Evolutionary conservation across 2,113 vertebrate species (phyloP), one percentile per base, ranked within the genome.

Genomic region (Plecotus auritus): DNA sequence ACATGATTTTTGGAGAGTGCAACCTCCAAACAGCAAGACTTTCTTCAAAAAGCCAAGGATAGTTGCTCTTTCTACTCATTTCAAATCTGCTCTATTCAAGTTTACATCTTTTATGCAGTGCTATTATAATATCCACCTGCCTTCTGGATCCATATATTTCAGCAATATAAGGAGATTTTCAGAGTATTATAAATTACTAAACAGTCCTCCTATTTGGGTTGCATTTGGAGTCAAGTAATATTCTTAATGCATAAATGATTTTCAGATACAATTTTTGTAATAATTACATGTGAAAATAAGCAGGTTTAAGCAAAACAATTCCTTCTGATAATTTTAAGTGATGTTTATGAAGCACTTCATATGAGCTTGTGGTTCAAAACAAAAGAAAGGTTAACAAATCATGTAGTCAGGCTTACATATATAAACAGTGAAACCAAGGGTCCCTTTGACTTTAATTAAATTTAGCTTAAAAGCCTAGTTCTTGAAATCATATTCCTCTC

Each of bases 41-140:
- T 96, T 37, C 93, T 97, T 95, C 94, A 90, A 96, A 96, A 97
- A 95, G 70, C 70, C 88, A 95, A 59, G 88, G 95, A 95, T 97
- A 94, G 86, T 32, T 91, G 49, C 32, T 96, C 94, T 94, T 96
- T 47, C 84, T 98, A 70, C 95, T 94, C 86, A 80, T 97, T 97
- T 96, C 89, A 97, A 97, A 95, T 97, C 3, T 98, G 76, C 82
- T 96, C 70, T 56, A 51, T 97, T 97, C 97, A 97, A 94, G 78
- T 97, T 97, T 93, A 92, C 96, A 95, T 97, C 97, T 97, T 97
- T 98, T 97, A 98, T 98, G 94, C 93, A 22, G 1, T 78, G 96
- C 96, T 98, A 92, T 97, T 97, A 91, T 82, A 81, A 94, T 90
- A 93, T 97, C 92, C 96, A 97, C 95, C 93, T 98, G 97, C 72